A percentile compares a stretch with the other conserved stretches of the same genome.
These are phyloP conservation scores for Xestobium rufovillosum DNA, from an alignment of 2,888 invertebrate genomes.

Conservation along the genomic window DNA sequence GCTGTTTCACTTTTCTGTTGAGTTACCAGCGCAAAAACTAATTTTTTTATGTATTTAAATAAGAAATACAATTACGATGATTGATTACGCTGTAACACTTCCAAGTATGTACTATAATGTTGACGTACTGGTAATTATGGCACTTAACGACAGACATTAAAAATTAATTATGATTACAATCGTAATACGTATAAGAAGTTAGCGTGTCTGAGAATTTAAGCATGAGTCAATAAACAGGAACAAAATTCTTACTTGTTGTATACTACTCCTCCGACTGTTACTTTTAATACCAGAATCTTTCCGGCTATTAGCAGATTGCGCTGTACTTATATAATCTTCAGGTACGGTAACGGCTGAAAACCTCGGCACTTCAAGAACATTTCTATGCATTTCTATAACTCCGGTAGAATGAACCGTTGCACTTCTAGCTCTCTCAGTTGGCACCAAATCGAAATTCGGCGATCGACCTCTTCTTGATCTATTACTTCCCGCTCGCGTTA, in stretches of 20 bases:
- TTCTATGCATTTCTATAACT: constrained; percentile 43
- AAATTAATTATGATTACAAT: too few relatives aligned
- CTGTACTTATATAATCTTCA: constrained; percentile 64
- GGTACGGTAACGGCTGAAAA: constrained; percentile 33
- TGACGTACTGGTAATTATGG: too few relatives aligned
- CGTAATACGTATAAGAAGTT: too few relatives aligned
- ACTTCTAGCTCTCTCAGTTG: constrained; percentile 34
- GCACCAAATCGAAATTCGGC: constrained; percentile 37
- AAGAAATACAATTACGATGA: too few relatives aligned
- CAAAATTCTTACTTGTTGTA: constrained; percentile 75
- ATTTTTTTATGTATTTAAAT: too few relatives aligned
- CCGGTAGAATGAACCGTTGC: constrained; percentile 35
- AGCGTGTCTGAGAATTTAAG: too few relatives aligned
- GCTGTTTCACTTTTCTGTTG: too few relatives aligned
- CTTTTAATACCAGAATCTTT: constrained; percentile 85
- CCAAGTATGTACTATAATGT: too few relatives aligned
- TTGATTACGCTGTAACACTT: too few relatives aligned
- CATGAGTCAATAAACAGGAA: too few relatives aligned
- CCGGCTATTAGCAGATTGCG: constrained; percentile 71
- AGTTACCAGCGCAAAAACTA: too few relatives aligned
- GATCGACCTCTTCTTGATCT: constrained; percentile 45
- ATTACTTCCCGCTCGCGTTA: constrained; percentile 43
- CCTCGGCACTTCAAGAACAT: constrained; percentile 41
- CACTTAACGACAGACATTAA: too few relatives aligned
- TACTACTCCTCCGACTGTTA: constrained; percentile 76